Base-by-base conservation (phyloP, 2,888 invertebrate genomes). In the Hypomecis punctinalis region DNA sequence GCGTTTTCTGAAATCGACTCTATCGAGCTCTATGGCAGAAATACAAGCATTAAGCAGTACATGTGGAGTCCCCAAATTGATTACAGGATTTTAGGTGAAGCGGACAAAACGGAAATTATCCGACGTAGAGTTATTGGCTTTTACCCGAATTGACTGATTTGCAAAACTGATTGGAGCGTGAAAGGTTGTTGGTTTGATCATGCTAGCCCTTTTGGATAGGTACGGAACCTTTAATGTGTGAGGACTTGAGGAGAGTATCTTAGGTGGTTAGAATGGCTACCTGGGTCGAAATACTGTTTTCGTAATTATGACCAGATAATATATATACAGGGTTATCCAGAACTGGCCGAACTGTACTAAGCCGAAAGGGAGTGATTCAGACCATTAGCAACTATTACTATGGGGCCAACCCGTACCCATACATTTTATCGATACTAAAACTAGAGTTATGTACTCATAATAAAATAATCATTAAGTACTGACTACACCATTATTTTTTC, bases 81-180 rank as follows among this genome's bases (percentile, higher is more conserved):
- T 65, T 64, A 70, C 57, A 60, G 59, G 61, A 71, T 67, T 73
- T 63, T 64, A 64, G 61, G 61, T 47, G 62, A 51, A 51, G 43
- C 67, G 69, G 45, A 63, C 57, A 35, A 5, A 52, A 61, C 52
- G 62, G 62, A 68, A 73, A 74, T 69, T 61, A 69, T 60, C 45
- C 66, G 62, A 56, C 57, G 48, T 58, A 43, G 57, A 63, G 61
- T 73, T 69, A 72, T 49, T 67, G 68, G 55, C 62, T 65, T 59
- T 69, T 59, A n/a, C 53, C 43, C 54, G 67, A 71, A 71, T 75
- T 69, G 66, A 60, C 65, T 63, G 63, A 69, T 72, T 71, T 68
- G 42, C 10, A 59, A 46, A 67, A 69, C 53, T 69, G 66, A 71
- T 63, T 66, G 69, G 57, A 68, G 68, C 75, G 56, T 64, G 39